Evolutionary conservation across 35 echinoderm and acorn worm genomes (phyloP).

Genomic region (Ophiothrix spiculata): DNA sequence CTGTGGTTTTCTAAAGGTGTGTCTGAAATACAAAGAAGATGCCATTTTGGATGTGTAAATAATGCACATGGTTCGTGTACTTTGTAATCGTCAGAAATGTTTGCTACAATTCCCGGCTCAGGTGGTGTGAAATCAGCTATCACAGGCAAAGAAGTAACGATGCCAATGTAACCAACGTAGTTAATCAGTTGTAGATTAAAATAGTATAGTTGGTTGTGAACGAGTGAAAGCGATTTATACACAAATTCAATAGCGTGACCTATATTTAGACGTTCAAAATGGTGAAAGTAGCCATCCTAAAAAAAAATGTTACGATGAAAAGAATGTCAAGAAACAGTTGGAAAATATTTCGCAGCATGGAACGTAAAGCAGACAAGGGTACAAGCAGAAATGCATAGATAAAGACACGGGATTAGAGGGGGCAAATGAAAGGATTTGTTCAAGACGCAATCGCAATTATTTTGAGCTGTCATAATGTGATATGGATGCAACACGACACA

Average conservation of each 20-base stretch:
- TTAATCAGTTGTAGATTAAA: conserved; percentile 36
- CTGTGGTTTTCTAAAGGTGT: conserved; percentile 41
- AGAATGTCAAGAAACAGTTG: not conserved
- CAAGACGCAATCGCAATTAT: too few relatives aligned
- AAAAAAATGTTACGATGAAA: not conserved
- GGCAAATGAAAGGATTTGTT: too few relatives aligned
- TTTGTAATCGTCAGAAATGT: not conserved
- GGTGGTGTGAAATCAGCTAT: conserved; percentile 36
- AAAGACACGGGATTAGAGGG: too few relatives aligned
- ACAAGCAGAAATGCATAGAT: not conserved
- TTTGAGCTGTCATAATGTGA: too few relatives aligned
- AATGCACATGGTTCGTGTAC: conserved; percentile 8
- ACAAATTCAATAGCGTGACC: conserved; percentile 27
- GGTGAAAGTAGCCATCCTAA: conserved; percentile 20
- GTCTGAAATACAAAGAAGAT: conserved; percentile 34
- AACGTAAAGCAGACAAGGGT: not conserved
- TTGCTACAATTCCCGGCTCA: conserved; percentile 31
- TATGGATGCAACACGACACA: too few relatives aligned
- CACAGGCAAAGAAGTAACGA: conserved; percentile 18
- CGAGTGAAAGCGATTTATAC: not conserved
- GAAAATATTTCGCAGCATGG: not conserved
- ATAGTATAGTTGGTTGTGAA: conserved; percentile 26
- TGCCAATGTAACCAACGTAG: conserved; percentile 13
- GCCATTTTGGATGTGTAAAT: conserved; percentile 39
- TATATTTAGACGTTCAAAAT: conserved; percentile 38